Percentiles rank a stretch among this genome's conserved stretches.
phyloP scores from a whole-genome alignment of 2,888 invertebrate genomes.

The Oscheius myriophilus region DNA sequence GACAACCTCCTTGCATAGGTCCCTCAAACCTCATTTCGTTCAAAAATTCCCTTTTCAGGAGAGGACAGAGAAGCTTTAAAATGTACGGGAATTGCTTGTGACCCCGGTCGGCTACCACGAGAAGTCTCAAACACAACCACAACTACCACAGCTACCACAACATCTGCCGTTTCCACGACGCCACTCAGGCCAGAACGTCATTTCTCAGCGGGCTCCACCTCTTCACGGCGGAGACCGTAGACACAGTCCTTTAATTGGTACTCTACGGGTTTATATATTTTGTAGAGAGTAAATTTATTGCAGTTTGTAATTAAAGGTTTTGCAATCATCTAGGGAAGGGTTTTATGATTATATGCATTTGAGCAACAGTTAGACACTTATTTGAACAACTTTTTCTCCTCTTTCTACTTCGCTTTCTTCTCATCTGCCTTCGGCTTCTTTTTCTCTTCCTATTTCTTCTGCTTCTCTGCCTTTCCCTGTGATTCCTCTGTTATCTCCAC shows the following conservation, averaged over 20 bases:
- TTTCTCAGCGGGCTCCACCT: no score
- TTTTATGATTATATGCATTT: no score
- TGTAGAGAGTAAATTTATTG: no score
- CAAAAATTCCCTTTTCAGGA: conserved; percentile 7
- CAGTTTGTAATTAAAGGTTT: no score
- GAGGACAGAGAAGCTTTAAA: conserved; percentile 9
- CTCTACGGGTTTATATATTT: neutral
- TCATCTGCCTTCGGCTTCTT: neutral
- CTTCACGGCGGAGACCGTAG: neutral
- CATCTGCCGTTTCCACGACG: neutral
- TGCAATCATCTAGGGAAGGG: no score
- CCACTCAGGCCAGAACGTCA: no score
- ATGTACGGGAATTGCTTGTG: conserved; percentile 16
- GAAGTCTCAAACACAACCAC: neutral
- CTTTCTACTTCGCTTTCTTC: neutral
- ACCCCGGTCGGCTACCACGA: conserved; percentile 13
- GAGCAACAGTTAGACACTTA: no score
- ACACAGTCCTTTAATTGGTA: neutral
- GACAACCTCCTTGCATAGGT: conserved; percentile 15
- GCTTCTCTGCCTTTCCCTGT: no score
- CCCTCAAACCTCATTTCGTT: neutral
- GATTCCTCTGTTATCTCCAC: no score
- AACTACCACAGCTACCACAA: neutral
- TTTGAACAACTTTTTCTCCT: no score
- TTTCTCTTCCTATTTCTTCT: neutral